A percentile compares a stretch with the other conserved stretches of the same genome.
Conservation (phyloP, 2,113 vertebrate genomes). For the Ptychochromis oligacanthus region DNA sequence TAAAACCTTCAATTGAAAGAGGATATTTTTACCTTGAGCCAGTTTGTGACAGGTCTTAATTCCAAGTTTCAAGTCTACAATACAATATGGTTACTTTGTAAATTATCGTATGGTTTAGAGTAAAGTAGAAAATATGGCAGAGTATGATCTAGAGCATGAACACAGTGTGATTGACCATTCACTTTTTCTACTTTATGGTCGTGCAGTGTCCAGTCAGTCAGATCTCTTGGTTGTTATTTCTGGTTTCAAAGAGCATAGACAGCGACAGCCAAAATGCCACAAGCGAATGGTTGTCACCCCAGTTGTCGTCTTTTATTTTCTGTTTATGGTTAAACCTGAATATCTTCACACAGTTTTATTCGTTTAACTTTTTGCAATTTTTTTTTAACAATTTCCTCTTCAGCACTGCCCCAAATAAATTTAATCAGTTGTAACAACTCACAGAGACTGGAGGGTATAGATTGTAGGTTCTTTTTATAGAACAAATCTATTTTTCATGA, state of each 20-base stretch:
- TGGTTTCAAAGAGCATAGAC: not conserved
- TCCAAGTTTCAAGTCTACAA: not conserved
- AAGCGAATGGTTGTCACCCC: not conserved
- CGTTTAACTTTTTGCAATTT: not conserved
- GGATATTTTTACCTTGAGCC: not conserved
- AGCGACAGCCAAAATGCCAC: not conserved
- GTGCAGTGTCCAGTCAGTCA: not conserved
- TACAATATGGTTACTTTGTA: not conserved
- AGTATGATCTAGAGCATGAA: no score
- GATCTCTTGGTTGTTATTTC: not conserved
- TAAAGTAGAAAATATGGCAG: not conserved
- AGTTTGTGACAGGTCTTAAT: not conserved
- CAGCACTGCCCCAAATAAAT: not conserved
- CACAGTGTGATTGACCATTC: no score
- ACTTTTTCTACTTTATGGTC: no score
- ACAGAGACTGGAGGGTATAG: conserved; percentile 37
- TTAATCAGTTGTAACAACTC: not conserved
- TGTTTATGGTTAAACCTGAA: not conserved
- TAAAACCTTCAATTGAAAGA: no score
- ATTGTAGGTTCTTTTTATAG: conserved; percentile 60
- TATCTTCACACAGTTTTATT: not conserved
- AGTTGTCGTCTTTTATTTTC: not conserved
- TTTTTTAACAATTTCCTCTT: not conserved
- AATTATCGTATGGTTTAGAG: not conserved
- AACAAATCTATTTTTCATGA: conserved; percentile 70